Percentiles rank a stretch among this genome's conserved stretches.
Conservation (phyloP, 2,797 vertebrate genomes). For the Lagodon rhomboides region DNA sequence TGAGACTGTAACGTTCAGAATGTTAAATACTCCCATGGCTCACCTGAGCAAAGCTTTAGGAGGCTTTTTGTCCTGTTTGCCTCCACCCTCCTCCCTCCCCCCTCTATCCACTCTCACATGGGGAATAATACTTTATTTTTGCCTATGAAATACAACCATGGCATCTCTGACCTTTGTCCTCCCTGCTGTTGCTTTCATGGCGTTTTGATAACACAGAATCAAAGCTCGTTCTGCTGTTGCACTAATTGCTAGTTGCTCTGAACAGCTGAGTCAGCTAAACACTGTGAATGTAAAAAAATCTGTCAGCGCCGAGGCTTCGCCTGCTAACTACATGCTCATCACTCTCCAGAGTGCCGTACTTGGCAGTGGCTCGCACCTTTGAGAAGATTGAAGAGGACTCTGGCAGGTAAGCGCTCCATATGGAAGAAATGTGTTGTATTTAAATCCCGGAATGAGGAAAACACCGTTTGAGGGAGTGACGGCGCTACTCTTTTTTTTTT, state of each 20-base stretch:
- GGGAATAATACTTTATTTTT: not conserved
- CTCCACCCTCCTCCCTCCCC: not conserved
- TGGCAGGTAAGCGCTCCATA: slow-evolving; percentile 86
- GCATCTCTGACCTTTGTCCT: slow-evolving; percentile 42
- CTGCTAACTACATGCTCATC: slow-evolving; percentile 66
- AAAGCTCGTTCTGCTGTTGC: slow-evolving; percentile 43
- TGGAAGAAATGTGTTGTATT: slow-evolving; percentile 19
- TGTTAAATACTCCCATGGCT: not conserved
- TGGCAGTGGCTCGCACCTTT: slow-evolving; percentile 93
- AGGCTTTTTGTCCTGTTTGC: not conserved
- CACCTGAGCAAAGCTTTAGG: not conserved
- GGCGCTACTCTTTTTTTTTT: slow-evolving; percentile 7
- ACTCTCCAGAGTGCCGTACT: slow-evolving; percentile 90
- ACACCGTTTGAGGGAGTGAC: slow-evolving; percentile 34
- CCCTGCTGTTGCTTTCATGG: slow-evolving; percentile 15
- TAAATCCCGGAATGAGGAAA: slow-evolving; percentile 13
- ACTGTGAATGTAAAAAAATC: slow-evolving; percentile 29
- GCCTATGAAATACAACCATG: slow-evolving; percentile 1
- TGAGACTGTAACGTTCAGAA: not conserved
- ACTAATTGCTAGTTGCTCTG: slow-evolving; percentile 55
- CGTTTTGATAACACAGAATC: slow-evolving; percentile 51
- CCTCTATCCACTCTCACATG: not conserved
- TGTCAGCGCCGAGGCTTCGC: slow-evolving; percentile 22
- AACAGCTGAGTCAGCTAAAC: slow-evolving; percentile 58
- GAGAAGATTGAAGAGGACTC: slow-evolving; percentile 94